These are phyloP conservation scores for Ypsolopha scabrella DNA, from an alignment of 2,888 invertebrate species.

Conservation along the genomic window DNA sequence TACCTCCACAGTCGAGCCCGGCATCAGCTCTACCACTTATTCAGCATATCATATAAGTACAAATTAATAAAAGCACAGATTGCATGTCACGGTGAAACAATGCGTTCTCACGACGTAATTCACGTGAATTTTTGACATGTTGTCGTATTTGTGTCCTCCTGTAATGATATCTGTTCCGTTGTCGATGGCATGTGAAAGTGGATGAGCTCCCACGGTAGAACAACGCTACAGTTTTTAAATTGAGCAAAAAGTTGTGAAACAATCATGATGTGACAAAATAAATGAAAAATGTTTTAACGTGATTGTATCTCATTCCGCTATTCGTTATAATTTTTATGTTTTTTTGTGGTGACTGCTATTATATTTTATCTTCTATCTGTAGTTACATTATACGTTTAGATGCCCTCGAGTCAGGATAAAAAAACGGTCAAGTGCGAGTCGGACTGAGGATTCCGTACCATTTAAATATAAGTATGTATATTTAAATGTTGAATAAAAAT, in stretches of 20 bases:
- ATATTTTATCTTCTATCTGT: too few species aligned
- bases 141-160: slow-evolving; percentile 14
- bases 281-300: background rate
- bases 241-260: background rate
- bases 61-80: slow-evolving; percentile 28
- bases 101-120: slow-evolving; percentile 57
- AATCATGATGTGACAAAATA: background rate
- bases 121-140: slow-evolving; percentile 51
- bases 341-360: too few species aligned
- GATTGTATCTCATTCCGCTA: too few species aligned
- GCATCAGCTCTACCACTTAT: too few species aligned
- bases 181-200: slow-evolving; percentile 26
- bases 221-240: background rate
- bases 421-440: too few species aligned
- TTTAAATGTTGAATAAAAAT: too few species aligned
- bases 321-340: too few species aligned
- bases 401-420: too few species aligned
- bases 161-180: slow-evolving; percentile 48
- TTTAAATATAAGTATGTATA: too few species aligned
- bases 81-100: slow-evolving; percentile 50
- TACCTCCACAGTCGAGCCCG: too few species aligned
- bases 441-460: slow-evolving; percentile 14
- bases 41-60: slow-evolving; percentile 1
- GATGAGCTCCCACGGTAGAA: background rate
- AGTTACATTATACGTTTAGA: too few species aligned